These are phyloP conservation scores for Melinopterus prodromus DNA, from an alignment of 2,888 invertebrate species.

Conservation along the genomic window DNA sequence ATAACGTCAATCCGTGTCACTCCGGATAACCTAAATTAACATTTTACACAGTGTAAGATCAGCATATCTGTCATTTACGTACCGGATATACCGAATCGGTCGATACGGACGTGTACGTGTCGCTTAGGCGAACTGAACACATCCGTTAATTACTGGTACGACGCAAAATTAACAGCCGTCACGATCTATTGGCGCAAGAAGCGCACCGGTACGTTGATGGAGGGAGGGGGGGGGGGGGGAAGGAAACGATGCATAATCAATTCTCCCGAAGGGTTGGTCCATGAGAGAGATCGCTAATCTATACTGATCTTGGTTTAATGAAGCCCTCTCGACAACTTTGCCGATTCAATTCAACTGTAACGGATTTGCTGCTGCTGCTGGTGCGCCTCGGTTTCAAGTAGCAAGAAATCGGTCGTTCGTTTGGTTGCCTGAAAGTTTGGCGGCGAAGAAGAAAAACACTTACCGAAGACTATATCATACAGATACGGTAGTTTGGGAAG, in stretches of 20 bases:
- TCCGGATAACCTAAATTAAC: not conserved
- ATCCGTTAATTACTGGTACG: slow-evolving; percentile 4
- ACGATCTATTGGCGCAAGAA: not conserved
- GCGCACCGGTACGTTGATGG: not conserved
- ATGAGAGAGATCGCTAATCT: slow-evolving; percentile 23
- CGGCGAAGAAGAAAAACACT: not conserved
- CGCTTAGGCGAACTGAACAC: not conserved
- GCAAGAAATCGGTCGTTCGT: not conserved
- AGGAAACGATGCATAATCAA: slow-evolving; percentile 20
- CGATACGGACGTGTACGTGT: not conserved
- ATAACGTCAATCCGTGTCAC: too few relatives aligned
- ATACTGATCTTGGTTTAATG: slow-evolving; percentile 31
- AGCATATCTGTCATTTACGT: not conserved
- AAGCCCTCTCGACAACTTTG: slow-evolving; percentile 16
- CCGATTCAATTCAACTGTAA: not conserved
- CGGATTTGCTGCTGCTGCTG: not conserved
- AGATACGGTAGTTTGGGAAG: not conserved
- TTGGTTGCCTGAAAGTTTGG: not conserved
- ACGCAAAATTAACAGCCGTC: slow-evolving; percentile 4
- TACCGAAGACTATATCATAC: not conserved
- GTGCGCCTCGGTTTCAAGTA: not conserved
- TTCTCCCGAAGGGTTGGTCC: slow-evolving; percentile 10
- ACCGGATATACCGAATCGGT: not conserved
- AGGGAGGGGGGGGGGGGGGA: not conserved
- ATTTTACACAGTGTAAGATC: not conserved